These are phyloP conservation scores for Sipunculus nudus DNA, from an alignment of 2,888 invertebrate species.

Conservation along the genomic window DNA sequence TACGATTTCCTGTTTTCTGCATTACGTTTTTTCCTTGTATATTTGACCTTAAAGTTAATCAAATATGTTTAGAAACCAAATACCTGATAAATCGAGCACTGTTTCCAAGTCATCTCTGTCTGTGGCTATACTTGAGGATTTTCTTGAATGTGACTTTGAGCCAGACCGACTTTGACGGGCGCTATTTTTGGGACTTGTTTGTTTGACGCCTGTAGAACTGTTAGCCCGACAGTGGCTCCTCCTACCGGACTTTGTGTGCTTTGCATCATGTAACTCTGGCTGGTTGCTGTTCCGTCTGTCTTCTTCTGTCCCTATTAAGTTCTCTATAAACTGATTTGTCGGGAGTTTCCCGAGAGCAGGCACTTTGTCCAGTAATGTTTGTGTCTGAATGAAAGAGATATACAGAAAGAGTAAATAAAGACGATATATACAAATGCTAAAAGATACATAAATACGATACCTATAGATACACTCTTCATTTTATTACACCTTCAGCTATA, in stretches of 20 bases:
- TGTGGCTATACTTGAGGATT: background rate
- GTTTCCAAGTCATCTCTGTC: constrained; percentile 53
- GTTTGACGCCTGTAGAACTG: constrained; percentile 35
- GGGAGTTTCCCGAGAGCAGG: constrained; percentile 29
- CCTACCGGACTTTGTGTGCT: background rate
- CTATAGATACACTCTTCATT: no score
- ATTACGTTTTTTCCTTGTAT: background rate
- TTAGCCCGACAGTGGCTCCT: constrained; percentile 33
- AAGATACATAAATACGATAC: no score
- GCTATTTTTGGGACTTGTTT: background rate
- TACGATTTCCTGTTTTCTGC: no score
- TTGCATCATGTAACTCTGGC: background rate
- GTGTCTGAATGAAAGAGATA: no score
- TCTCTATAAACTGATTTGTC: constrained; percentile 32
- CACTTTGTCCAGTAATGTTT: no score
- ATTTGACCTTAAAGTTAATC: background rate
- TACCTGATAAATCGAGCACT: constrained; percentile 49
- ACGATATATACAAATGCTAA: no score
- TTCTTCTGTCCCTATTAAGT: constrained; percentile 22
- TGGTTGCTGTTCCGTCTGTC: no score
- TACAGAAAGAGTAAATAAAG: no score
- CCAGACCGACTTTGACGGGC: background rate
- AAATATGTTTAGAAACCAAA: background rate
- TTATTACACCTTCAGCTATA: no score
- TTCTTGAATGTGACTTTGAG: background rate